Conservation (phyloP, 2,888 invertebrate genomes). For the Brachypalpus laphriformis region DNA sequence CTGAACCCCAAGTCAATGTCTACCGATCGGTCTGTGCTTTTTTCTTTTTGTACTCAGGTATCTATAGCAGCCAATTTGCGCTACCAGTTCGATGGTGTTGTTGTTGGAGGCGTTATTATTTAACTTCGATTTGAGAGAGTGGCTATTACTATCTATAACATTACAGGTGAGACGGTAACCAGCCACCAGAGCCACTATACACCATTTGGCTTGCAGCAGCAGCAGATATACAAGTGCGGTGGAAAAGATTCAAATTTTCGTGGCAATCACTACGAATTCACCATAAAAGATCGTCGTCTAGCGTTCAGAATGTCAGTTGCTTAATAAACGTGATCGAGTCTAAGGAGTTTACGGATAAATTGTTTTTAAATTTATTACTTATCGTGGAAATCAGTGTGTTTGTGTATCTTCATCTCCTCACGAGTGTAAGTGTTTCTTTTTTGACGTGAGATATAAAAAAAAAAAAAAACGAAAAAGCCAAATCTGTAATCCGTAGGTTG, state of each 20-base stretch:
- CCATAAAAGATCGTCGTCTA: conserved; percentile 81
- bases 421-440: conserved; percentile 54
- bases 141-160: conserved; percentile 35
- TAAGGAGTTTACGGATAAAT: conserved; percentile 67
- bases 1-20: neutral
- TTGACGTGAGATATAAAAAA: conserved; percentile 29
- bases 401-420: conserved; percentile 16
- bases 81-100: conserved; percentile 10
- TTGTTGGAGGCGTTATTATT: conserved; percentile 25
- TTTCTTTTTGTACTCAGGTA: neutral
- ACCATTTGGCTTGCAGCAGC: conserved; percentile 38
- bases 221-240: conserved; percentile 58
- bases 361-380: neutral
- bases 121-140: conserved; percentile 53
- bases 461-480: too few species aligned
- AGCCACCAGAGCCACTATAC: conserved; percentile 44
- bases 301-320: conserved; percentile 81
- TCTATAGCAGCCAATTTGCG: conserved; percentile 37
- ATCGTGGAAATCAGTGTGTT: conserved; percentile 22
- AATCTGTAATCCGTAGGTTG: neutral
- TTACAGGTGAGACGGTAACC: conserved; percentile 47
- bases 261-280: conserved; percentile 80
- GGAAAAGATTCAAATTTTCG: conserved; percentile 71
- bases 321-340: conserved; percentile 78
- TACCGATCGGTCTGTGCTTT: neutral